Conservation (phyloP, 2,113 vertebrate genomes). For the Brienomyrus longianalis region DNA sequence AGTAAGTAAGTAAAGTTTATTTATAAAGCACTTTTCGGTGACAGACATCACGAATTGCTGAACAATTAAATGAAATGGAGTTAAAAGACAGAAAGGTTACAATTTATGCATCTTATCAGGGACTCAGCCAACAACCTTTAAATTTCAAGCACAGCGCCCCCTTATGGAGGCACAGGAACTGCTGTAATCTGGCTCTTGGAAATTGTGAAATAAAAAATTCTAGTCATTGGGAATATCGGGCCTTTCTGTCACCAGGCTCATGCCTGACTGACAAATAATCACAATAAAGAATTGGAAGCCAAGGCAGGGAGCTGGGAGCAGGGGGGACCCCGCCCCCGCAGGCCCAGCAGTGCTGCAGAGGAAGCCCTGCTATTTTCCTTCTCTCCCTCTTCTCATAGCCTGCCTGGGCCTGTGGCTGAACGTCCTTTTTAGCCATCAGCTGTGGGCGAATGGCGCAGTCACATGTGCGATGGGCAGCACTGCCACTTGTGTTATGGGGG, state of each 20-base stretch:
- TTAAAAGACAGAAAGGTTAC: not conserved
- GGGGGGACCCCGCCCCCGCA: not conserved
- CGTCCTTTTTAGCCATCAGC: not conserved
- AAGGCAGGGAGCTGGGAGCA: not conserved
- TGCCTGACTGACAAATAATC: not conserved
- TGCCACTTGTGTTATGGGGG: not conserved
- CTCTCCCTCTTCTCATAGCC: not conserved
- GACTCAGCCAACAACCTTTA: not conserved
- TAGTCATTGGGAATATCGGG: not conserved
- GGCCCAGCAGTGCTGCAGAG: not conserved
- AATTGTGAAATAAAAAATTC: not conserved
- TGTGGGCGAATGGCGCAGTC: not conserved
- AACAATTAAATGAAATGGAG: no score
- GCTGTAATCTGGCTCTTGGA: not conserved
- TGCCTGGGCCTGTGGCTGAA: not conserved
- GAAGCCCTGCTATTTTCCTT: not conserved
- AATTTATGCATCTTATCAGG: not conserved
- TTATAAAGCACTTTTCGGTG: no score
- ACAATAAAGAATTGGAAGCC: not conserved
- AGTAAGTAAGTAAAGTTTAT: no score
- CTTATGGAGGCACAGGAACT: not conserved
- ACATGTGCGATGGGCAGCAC: not conserved
- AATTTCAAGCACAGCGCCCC: not conserved
- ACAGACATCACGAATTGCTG: no score
- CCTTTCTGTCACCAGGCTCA: not conserved